Evolutionary conservation across 1,140 invertebrate species (phyloP).

Genomic region (Sminthurides bifidus): DNA sequence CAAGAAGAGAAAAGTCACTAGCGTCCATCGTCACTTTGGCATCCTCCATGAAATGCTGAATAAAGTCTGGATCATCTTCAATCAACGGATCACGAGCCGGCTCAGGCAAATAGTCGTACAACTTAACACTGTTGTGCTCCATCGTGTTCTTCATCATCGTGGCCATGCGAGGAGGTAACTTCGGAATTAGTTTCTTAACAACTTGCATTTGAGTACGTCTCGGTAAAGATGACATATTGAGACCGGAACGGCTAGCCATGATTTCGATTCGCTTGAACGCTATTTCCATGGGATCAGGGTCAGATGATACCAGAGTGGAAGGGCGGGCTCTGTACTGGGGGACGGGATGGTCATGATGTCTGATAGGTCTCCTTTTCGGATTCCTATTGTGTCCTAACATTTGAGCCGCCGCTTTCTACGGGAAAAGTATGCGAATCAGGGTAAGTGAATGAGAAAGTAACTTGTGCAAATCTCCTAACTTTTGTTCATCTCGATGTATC

Average conservation of each 20-base stretch:
- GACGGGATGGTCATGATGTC: constrained; percentile 8
- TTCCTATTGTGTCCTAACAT: constrained; percentile 9
- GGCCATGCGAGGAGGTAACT: constrained; percentile 21
- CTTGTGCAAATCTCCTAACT: no score
- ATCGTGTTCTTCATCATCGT: constrained; percentile 12
- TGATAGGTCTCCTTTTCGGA: background rate
- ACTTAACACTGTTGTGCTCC: constrained; percentile 19
- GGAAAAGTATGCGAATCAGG: background rate
- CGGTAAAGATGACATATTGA: constrained; percentile 30
- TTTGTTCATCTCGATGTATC: no score
- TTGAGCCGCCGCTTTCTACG: constrained; percentile 5
- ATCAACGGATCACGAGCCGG: constrained; percentile 21
- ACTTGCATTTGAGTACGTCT: constrained; percentile 28
- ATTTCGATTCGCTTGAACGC: constrained; percentile 31
- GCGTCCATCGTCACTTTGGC: constrained; percentile 3
- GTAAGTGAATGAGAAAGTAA: background rate
- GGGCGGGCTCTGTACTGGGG: constrained; percentile 16
- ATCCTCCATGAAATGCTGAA: constrained; percentile 11
- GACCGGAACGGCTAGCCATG: constrained; percentile 26
- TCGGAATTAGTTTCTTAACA: constrained; percentile 16
- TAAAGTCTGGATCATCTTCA: constrained; percentile 13
- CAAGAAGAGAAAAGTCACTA: background rate
- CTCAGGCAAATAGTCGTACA: constrained; percentile 27
- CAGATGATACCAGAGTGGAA: constrained; percentile 16
- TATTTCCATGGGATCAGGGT: constrained; percentile 24